phyloP scores from a whole-genome alignment of 2,113 vertebrate species.

The Poeciliopsis occidentalis region DNA sequence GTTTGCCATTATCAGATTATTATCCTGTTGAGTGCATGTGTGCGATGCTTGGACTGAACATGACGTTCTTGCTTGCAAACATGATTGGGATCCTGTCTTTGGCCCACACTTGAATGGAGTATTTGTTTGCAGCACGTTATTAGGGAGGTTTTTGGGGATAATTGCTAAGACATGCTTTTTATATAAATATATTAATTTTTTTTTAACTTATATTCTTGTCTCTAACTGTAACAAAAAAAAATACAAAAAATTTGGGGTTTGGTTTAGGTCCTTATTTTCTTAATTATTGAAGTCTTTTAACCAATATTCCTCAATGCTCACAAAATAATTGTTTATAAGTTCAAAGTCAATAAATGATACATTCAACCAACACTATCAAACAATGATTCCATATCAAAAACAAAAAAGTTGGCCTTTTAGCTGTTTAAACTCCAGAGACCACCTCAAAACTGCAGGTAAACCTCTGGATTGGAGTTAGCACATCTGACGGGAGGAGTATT shows the following conservation, averaged over 20 bases:
- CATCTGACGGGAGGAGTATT: too few relatives aligned
- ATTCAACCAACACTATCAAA: background rate
- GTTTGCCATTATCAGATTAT: slow-evolving; percentile 55
- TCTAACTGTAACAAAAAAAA: background rate
- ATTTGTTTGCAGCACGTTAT: slow-evolving; percentile 29
- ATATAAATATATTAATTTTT: too few relatives aligned
- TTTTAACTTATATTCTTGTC: background rate
- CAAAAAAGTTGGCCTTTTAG: background rate
- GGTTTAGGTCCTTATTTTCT: background rate
- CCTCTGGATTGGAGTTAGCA: too few relatives aligned
- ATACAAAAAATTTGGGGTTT: background rate
- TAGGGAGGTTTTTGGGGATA: background rate
- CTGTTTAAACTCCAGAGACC: too few relatives aligned
- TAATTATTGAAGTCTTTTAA: too few relatives aligned
- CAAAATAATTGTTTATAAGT: background rate
- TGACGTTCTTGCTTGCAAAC: slow-evolving; percentile 22
- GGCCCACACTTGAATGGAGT: slow-evolving; percentile 4
- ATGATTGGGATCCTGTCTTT: slow-evolving; percentile 19
- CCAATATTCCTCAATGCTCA: too few relatives aligned
- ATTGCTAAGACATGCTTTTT: background rate
- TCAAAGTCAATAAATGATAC: background rate
- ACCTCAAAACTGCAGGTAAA: too few relatives aligned
- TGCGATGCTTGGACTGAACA: slow-evolving; percentile 15
- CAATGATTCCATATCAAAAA: background rate
- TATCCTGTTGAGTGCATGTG: slow-evolving; percentile 10